These are phyloP conservation scores for Limnephilus auricula DNA, from an alignment of 2,888 invertebrate species.

Conservation along the genomic window DNA sequence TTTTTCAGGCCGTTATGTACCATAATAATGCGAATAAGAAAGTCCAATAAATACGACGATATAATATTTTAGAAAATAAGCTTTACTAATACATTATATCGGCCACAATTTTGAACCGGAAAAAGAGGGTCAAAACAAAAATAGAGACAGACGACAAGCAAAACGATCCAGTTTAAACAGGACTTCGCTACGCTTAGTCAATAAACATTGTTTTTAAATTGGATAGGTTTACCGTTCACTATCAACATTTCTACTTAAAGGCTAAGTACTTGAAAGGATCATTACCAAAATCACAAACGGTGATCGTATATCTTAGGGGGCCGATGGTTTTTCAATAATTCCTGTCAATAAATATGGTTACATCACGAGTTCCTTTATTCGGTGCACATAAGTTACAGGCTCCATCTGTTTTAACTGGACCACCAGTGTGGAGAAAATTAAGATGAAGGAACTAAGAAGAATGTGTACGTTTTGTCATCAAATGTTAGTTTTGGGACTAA, in stretches of 20 bases:
- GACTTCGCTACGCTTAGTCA: too few relatives aligned
- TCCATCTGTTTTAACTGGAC: slow-evolving; percentile 50
- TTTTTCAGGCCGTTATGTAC: too few relatives aligned
- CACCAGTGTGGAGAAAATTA: slow-evolving; percentile 35
- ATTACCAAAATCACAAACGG: slow-evolving; percentile 5
- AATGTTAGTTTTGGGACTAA: not conserved
- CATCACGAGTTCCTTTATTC: slow-evolving; percentile 50
- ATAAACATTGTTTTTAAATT: not conserved
- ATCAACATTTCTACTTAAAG: not conserved
- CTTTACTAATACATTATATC: too few relatives aligned
- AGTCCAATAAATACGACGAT: too few relatives aligned
- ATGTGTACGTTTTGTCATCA: not conserved
- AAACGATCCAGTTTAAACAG: too few relatives aligned
- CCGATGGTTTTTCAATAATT: slow-evolving; percentile 18
- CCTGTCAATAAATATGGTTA: slow-evolving; percentile 35
- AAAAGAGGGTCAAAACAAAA: too few relatives aligned
- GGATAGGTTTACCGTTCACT: not conserved
- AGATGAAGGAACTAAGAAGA: not conserved
- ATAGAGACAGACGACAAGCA: too few relatives aligned
- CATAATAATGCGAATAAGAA: too few relatives aligned
- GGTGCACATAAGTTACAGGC: slow-evolving; percentile 56
- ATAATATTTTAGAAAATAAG: too few relatives aligned
- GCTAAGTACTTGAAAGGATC: slow-evolving; percentile 4
- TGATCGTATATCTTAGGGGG: slow-evolving; percentile 21
- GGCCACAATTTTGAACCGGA: too few relatives aligned